Conservation (phyloP, 2,113 vertebrate species). For the Isichthys henryi region DNA sequence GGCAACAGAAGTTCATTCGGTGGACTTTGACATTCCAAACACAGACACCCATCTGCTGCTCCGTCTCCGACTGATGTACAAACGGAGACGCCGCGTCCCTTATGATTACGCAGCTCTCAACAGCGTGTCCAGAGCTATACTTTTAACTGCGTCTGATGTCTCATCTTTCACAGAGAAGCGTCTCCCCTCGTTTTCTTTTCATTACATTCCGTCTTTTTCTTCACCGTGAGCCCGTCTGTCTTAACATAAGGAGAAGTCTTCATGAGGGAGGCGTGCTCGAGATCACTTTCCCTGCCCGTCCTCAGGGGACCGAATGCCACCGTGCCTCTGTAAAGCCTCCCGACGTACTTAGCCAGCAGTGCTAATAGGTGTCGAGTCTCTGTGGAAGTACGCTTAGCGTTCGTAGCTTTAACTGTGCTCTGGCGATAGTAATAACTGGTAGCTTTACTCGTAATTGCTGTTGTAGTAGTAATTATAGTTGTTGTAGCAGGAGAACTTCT, state of each 20-base stretch:
- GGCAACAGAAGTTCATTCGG: slow-evolving; percentile 22
- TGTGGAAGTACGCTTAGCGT: slow-evolving; percentile 18
- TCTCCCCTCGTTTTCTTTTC: slow-evolving; percentile 38
- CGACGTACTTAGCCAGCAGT: background rate
- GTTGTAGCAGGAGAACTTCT: background rate
- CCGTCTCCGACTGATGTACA: slow-evolving; percentile 41
- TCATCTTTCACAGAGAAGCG: slow-evolving; percentile 22
- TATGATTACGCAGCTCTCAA: slow-evolving; percentile 40
- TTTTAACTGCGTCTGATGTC: slow-evolving; percentile 25
- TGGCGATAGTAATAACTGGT: background rate
- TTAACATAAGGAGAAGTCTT: slow-evolving; percentile 4
- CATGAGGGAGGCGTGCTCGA: slow-evolving; percentile 20
- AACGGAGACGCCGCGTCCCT: slow-evolving; percentile 43
- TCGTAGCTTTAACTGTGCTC: background rate
- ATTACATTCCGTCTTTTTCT: slow-evolving; percentile 26
- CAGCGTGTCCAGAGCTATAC: slow-evolving; percentile 44
- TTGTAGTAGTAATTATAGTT: background rate
- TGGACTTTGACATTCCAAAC: slow-evolving; percentile 38
- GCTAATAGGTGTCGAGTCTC: background rate
- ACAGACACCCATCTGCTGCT: slow-evolving; percentile 47
- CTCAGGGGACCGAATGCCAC: slow-evolving; percentile 7
- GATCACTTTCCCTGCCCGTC: slow-evolving; percentile 10
- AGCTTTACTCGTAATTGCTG: background rate
- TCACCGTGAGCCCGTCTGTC: slow-evolving; percentile 21
- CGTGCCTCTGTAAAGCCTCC: slow-evolving; percentile 25